Percentiles rank a stretch among this genome's conserved stretches.
Conservation (phyloP, 2,797 vertebrate genomes). For the Cryptoprocta ferox region DNA sequence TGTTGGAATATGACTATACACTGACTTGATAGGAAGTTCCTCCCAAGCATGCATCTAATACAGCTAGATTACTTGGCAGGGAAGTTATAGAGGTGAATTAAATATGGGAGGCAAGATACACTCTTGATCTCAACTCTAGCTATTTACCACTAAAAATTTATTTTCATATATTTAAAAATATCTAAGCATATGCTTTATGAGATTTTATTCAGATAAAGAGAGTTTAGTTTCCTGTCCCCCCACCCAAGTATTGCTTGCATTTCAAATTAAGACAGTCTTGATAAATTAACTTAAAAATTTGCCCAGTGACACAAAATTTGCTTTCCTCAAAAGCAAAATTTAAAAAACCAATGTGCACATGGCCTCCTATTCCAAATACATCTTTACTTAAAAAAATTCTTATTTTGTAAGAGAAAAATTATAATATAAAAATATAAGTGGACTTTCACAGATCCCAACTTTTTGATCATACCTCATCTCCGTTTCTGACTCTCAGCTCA, state of each 20-base stretch:
- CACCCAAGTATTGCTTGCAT: background rate
- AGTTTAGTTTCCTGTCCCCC: background rate
- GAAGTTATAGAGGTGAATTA: background rate
- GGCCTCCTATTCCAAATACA: too few relatives aligned
- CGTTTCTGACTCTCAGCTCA: background rate
- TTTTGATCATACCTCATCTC: background rate
- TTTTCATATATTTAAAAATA: background rate
- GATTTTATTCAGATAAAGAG: constrained; percentile 9
- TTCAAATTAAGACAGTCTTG: constrained; percentile 28
- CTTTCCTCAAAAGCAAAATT: background rate
- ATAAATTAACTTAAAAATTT: constrained; percentile 23
- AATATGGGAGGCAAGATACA: constrained; percentile 40
- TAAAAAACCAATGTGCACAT: background rate
- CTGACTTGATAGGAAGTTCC: background rate
- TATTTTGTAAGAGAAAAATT: constrained; percentile 15
- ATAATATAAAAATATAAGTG: background rate
- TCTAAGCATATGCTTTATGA: background rate
- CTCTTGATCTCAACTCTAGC: constrained; percentile 1
- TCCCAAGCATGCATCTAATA: background rate
- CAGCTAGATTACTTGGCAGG: constrained; percentile 8
- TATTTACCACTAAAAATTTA: constrained; percentile 19
- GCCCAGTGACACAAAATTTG: background rate
- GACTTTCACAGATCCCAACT: background rate
- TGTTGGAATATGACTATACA: background rate
- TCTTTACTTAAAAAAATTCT: too few relatives aligned